Conservation (phyloP, 2,888 invertebrate species). For the Callosobruchus maculatus region DNA sequence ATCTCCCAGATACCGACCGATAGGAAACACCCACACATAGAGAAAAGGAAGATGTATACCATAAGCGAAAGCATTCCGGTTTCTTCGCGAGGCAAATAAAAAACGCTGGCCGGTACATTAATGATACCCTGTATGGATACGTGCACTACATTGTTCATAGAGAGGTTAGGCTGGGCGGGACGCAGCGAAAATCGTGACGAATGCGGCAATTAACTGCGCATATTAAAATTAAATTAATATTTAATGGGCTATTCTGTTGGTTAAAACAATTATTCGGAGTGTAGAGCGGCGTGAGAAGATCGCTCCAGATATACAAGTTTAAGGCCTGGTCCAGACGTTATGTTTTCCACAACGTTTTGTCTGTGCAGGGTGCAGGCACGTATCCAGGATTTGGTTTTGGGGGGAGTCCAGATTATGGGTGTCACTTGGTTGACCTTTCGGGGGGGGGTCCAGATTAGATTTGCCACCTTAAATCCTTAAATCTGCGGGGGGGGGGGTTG, state of each 20-base stretch:
- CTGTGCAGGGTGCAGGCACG: no score
- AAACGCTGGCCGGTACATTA: background rate
- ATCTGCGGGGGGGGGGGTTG: no score
- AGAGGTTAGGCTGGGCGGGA: slow-evolving; percentile 2
- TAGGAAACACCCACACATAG: background rate
- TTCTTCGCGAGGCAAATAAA: background rate
- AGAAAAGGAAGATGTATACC: background rate
- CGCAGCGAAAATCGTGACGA: slow-evolving; percentile 24
- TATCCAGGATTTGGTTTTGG: no score
- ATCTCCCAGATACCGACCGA: background rate
- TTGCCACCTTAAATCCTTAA: no score
- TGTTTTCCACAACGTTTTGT: no score
- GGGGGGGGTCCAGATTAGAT: no score
- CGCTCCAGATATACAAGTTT: slow-evolving; percentile 19
- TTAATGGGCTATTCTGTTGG: slow-evolving; percentile 30
- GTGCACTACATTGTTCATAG: slow-evolving; percentile 2
- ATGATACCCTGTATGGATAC: background rate
- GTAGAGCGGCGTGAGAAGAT: slow-evolving; percentile 28
- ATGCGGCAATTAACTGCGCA: slow-evolving; percentile 28
- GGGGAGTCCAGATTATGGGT: no score
- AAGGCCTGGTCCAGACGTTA: no score
- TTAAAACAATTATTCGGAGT: slow-evolving; percentile 31
- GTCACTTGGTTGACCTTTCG: no score
- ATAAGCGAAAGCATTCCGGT: background rate
- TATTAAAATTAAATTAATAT: slow-evolving; percentile 36